Base-by-base conservation (phyloP, 2,888 invertebrate genomes). In the Trichopoda pennipes region DNA sequence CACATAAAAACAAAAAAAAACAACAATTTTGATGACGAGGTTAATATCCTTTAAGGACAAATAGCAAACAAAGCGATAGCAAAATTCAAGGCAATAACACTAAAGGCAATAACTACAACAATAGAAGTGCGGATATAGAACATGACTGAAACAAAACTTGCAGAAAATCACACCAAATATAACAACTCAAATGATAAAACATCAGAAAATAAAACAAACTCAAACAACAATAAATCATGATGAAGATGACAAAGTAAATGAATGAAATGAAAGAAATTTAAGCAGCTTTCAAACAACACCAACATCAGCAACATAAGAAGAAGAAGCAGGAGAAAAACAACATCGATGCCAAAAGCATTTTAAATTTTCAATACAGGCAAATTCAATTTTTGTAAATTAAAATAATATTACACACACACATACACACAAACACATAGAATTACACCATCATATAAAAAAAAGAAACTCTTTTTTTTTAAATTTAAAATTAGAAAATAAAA, bases 41-140 rank as follows among this genome's bases (percentile, higher is more conserved):
- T 82, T 82, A 78, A 78, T 79, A 82, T 70, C 70, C 75, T 75
- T 75, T 66, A 61, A 73, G 72, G 73, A 61, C 56, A 77, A 47
- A 61, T 53, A 63, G 56, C 17, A n/a, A 42, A 69, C 19, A 32
- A 58, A 69, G 49, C 23, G 49, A 58, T 55, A 80, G 60, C 58
- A 75, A 74, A 61, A 64, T 63, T 69, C 56, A 74, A 80, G 74
- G 44, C 68, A 66, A 76, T 38, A 60, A 56, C 47, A 42, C 7
- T 47, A 21, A 28, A 12, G 55, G 38, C 17, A 60, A 23, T 28
- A 56, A 58, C 53, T 47, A 38, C 28, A 72, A 28, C 17, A 38
- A 68, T 14, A 73, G n/a, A 23, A 44, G 21, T 38, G 42, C 3
- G 38, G 14, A 63, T 32, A 19, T 35, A 74, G 8, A 9, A 21